These are phyloP conservation scores for Pantherophis guttatus DNA, from an alignment of 2,113 vertebrate genomes.

Conservation along the genomic window DNA sequence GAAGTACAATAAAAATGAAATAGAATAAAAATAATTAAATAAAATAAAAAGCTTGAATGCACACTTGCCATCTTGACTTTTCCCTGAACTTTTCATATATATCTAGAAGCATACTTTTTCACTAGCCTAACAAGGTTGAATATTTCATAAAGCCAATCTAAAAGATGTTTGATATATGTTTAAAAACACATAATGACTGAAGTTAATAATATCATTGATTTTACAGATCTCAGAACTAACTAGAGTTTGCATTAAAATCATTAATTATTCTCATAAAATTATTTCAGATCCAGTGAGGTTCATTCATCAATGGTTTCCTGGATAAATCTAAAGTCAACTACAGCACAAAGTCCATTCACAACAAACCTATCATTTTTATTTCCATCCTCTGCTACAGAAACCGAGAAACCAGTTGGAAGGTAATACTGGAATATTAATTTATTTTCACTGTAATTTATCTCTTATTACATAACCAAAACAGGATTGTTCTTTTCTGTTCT, in stretches of 20 bases:
- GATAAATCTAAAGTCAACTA: slow-evolving; percentile 64
- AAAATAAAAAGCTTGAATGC: background rate
- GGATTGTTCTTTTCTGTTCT: background rate
- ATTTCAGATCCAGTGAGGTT: slow-evolving; percentile 60
- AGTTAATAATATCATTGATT: background rate
- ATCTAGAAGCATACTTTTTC: slow-evolving; percentile 14
- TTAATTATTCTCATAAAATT: slow-evolving; percentile 32
- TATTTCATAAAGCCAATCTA: slow-evolving; percentile 14
- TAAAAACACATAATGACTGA: background rate
- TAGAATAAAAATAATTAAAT: background rate
- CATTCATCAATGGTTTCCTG: slow-evolving; percentile 72
- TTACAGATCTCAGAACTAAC: background rate
- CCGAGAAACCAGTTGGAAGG: slow-evolving; percentile 67
- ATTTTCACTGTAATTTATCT: background rate
- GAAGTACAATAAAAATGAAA: background rate
- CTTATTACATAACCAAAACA: background rate
- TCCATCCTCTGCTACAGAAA: slow-evolving; percentile 27
- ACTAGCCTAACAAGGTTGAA: slow-evolving; percentile 23
- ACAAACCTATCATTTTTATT: slow-evolving; percentile 42
- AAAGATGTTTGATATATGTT: background rate
- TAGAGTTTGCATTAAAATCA: background rate
- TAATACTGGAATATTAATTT: slow-evolving; percentile 40
- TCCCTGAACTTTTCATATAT: background rate
- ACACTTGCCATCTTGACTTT: background rate
- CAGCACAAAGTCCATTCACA: slow-evolving; percentile 24